Base-by-base conservation (phyloP, 1,140 invertebrate species). In the Copidosoma floridanum region DNA sequence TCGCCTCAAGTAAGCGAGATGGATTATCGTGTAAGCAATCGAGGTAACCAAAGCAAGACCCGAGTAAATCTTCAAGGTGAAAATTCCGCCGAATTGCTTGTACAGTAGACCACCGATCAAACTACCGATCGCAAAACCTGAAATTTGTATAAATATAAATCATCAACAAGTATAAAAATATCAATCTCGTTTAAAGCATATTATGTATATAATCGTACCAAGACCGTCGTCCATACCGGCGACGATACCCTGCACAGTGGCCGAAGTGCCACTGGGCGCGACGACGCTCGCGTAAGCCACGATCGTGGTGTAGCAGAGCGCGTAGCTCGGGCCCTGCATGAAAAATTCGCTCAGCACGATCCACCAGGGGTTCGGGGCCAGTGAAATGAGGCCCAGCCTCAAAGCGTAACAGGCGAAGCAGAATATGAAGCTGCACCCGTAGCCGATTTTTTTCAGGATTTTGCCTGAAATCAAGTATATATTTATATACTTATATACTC, bases 161-260 rank as follows among this genome's bases (percentile, higher is more conserved):
- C n/a, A n/a, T n/a, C n/a, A n/a, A n/a, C n/a, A n/a, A n/a, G n/a
- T n/a, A n/a, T n/a, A n/a, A n/a, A n/a, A n/a, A n/a, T n/a, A n/a
- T n/a, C n/a, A n/a, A n/a, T n/a, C n/a, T n/a, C n/a, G n/a, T n/a
- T 38, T 38, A 38, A 14, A 38, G 4, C 14, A 14, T 12, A 21
- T 38, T 16, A 6, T 54, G 18, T 16, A 40, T 18, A 35, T 27
- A 57, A 23, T 69, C 77, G 78, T 73, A 89, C 90, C 90, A 20
- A 92, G 79, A 0, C 89, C 89, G 65, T 91, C 89, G 66, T 91
- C 89, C 85, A 90, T 87, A 18, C 89, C 89, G n/a, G 89, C 89
- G 27, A 90, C 87, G 35, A 93, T 83, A 1, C 90, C 90, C 72
- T 93, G 90, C 18, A 91, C 86, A 0, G 90, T 92, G 2, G 89